A percentile compares a stretch with the other conserved stretches of the same genome.
phyloP scores from a whole-genome alignment of 2,888 invertebrate genomes.

The Athalia cordata region DNA sequence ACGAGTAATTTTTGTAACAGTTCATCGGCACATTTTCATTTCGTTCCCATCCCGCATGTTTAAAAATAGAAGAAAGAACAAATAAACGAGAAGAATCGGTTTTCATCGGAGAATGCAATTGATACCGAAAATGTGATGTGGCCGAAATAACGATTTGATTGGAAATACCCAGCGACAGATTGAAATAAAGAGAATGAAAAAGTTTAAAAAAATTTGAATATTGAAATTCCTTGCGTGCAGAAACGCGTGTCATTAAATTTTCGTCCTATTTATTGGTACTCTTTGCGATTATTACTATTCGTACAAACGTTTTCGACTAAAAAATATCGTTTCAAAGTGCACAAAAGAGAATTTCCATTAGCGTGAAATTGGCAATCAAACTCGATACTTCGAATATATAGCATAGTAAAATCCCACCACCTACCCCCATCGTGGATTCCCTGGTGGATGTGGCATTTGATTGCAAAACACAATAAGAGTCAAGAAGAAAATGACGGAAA shows the following conservation, averaged over 20 bases:
- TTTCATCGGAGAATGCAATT: neutral
- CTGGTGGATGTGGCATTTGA: no score
- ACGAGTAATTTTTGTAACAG: no score
- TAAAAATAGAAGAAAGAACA: no score
- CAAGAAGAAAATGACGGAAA: no score
- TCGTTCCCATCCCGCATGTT: no score
- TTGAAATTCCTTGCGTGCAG: neutral
- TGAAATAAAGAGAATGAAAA: neutral
- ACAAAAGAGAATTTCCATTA: neutral
- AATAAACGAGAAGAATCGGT: no score
- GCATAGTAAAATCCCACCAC: neutral
- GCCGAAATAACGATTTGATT: neutral
- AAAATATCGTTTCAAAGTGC: slow-evolving; percentile 18
- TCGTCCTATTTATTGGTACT: neutral
- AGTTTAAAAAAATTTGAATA: neutral
- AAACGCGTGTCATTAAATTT: slow-evolving; percentile 9
- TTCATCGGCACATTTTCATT: no score
- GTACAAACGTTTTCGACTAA: slow-evolving; percentile 13
- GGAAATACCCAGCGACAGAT: no score
- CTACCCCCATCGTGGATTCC: no score
- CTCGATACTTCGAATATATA: slow-evolving; percentile 1
- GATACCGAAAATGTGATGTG: neutral
- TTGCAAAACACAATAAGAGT: no score
- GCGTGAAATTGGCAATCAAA: slow-evolving; percentile 38
- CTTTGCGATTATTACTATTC: neutral